phyloP scores from a whole-genome alignment of 2,888 invertebrate species.

The Ptilodon capucinus region DNA sequence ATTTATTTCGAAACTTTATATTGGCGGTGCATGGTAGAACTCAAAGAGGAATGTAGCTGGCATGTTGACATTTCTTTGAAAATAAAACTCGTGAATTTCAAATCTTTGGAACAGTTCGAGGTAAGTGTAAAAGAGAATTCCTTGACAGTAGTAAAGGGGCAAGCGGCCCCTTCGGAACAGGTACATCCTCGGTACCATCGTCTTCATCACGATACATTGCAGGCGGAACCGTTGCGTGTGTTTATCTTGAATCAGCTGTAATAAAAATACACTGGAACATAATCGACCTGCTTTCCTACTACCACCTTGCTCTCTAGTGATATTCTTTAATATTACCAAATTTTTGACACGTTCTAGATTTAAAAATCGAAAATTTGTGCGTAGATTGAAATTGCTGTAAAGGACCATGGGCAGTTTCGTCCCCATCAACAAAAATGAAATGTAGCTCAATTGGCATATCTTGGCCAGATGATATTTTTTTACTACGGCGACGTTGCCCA shows the following conservation, averaged over 20 bases:
- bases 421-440: too few species aligned
- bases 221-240: conserved; percentile 35
- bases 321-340: too few species aligned
- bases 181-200: conserved; percentile 41
- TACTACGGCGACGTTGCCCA: too few species aligned
- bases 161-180: conserved; percentile 46
- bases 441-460: too few species aligned
- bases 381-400: too few species aligned
- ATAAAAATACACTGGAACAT: conserved; percentile 5
- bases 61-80: conserved; percentile 33
- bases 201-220: conserved; percentile 55
- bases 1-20: neutral
- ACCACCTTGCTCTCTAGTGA: too few species aligned
- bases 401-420: too few species aligned
- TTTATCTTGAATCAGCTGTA: conserved; percentile 48
- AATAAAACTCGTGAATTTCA: conserved; percentile 60
- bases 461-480: too few species aligned
- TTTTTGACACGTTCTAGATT: too few species aligned
- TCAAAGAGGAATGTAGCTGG: conserved; percentile 47
- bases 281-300: neutral
- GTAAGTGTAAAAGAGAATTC: conserved; percentile 37
- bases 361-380: too few species aligned
- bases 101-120: conserved; percentile 42
- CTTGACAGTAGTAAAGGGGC: conserved; percentile 65
- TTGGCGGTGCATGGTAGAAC: conserved; percentile 51